Evolutionary conservation across 2,888 invertebrate species (phyloP), one percentile per base, ranked within the genome.

Genomic region (Netelia inedita): DNA sequence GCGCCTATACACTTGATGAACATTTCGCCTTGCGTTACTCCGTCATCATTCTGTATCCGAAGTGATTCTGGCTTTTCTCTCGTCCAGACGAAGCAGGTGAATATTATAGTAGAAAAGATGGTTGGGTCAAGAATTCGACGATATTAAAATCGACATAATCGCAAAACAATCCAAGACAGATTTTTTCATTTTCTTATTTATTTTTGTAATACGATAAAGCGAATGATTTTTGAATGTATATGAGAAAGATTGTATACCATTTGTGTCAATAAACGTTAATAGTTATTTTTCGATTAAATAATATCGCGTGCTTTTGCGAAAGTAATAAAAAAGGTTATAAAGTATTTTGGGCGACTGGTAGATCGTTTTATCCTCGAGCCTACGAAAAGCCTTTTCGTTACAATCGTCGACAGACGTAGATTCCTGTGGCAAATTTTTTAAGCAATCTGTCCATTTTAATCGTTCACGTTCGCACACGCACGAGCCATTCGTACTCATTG

Each of bases 371-470:
- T 35, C 35, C 1, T 3, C 35, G 35, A 35, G 6, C 35, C 0
- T 6, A 11, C 3, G 1, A 46, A 46, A 46, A 46, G 46, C 46
- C 43, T 19, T 10, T 19, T 35, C 16, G 1, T 57, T 43, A 46
- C 9, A 59, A 61, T 59, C 23, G 21, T 46, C 43, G 46, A 46
- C 14, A 9, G 16, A 23, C 10, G 9, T 23, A 19, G 9, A 55
- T 55, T 2, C 35, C 35, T 19, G 19, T 9, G 28, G 63, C 11
- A 14, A 14, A 71, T 63, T 72, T 79, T 72, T 41, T 6, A 23
- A 63, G 63, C 55, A 65, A 79, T 72, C 41, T 35, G 61, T 71
- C 79, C 10, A 10, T 63, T 35, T 65, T 57, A 14, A 79, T 55
- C 53, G 21, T 50, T 53, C 63, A 10, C 14, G 71, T 61, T 28